Percentiles rank a stretch among this genome's conserved stretches.
Conservation (phyloP, 2,113 vertebrate species). For the Actenoides hombroni region DNA sequence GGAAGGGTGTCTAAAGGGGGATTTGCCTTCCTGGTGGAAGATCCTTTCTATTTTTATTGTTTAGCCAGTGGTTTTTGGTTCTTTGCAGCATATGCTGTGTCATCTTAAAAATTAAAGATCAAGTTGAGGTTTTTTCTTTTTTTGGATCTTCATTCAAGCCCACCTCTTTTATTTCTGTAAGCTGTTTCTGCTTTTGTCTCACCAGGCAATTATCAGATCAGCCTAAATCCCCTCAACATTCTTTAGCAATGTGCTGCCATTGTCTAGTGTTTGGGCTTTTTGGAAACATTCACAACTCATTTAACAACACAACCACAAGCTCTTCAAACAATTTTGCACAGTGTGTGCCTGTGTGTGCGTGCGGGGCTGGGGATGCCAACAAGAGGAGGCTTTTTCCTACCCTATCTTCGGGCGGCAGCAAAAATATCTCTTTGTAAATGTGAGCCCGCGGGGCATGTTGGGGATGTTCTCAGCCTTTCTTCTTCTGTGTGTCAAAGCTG, state of each 20-base stretch:
- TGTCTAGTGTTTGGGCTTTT: background rate
- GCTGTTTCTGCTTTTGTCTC: background rate
- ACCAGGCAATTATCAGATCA: slow-evolving; percentile 34
- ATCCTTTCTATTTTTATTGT: background rate
- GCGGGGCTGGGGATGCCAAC: background rate
- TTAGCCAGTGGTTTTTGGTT: background rate
- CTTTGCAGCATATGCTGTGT: background rate
- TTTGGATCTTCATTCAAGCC: background rate
- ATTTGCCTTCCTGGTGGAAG: background rate
- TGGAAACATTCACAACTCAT: slow-evolving; percentile 8
- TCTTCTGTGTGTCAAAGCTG: background rate
- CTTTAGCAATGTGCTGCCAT: slow-evolving; percentile 42
- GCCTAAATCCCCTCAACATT: slow-evolving; percentile 13
- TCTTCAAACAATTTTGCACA: slow-evolving; percentile 26
- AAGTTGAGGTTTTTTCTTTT: background rate
- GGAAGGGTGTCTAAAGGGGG: background rate
- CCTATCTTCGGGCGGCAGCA: background rate
- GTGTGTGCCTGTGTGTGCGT: background rate
- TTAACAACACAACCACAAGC: background rate
- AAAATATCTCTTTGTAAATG: background rate
- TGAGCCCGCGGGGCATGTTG: background rate
- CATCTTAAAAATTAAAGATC: background rate
- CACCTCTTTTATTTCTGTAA: background rate
- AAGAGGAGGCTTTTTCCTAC: background rate
- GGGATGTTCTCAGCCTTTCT: background rate